phyloP scores from a whole-genome alignment of 2,113 vertebrate species.

The Thunnus thynnus region DNA sequence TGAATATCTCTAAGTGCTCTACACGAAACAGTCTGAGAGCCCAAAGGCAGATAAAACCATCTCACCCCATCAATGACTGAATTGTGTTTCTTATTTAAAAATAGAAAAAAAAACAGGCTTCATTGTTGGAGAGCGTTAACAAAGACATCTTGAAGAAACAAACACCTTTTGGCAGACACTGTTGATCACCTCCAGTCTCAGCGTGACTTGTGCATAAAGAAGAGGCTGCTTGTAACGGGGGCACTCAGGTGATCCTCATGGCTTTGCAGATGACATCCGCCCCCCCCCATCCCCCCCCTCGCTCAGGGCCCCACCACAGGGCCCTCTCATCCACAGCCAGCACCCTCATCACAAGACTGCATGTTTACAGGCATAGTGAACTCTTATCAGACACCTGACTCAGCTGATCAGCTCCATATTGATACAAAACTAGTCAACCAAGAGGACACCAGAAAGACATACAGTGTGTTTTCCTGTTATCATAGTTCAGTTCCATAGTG shows the following conservation, averaged over 20 bases:
- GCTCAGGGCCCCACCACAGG: constrained; percentile 3
- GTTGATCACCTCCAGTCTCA: neutral
- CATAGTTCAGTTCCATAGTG: no score
- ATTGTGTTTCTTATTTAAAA: neutral
- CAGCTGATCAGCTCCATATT: constrained; percentile 20
- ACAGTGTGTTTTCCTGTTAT: no score
- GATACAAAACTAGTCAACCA: neutral
- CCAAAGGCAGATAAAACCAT: neutral
- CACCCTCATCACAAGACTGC: constrained; percentile 62
- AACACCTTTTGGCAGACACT: constrained; percentile 1
- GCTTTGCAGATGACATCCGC: constrained; percentile 46
- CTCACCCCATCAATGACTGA: neutral
- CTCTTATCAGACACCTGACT: constrained; percentile 44
- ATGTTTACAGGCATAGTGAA: constrained; percentile 13
- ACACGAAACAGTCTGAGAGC: constrained; percentile 12
- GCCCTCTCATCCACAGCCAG: constrained; percentile 1
- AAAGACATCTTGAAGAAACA: neutral
- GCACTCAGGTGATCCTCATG: constrained; percentile 60
- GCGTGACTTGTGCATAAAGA: constrained; percentile 33
- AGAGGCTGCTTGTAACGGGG: constrained; percentile 48
- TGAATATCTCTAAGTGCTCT: no score
- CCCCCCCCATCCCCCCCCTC: neutral
- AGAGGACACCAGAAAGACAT: neutral
- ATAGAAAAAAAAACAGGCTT: neutral
- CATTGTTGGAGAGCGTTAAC: neutral